These are phyloP conservation scores for Nasonia oneida DNA, from an alignment of 2,888 invertebrate genomes.

Conservation along the genomic window DNA sequence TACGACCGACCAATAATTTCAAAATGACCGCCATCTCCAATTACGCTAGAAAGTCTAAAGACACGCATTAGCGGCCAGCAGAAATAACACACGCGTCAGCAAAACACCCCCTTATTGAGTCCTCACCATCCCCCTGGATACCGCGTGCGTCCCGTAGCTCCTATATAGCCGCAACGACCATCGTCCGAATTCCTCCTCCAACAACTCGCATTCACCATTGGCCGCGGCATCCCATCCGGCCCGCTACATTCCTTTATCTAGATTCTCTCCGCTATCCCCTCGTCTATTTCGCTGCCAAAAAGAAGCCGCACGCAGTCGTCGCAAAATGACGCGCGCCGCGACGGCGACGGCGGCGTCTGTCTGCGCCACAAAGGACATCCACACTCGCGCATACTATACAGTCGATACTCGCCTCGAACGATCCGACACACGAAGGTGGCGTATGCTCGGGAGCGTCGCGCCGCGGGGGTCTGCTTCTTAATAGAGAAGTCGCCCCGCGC, in stretches of 20 bases:
- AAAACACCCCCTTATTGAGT: constrained; percentile 31
- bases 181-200: background rate
- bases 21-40: background rate
- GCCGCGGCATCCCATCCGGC: background rate
- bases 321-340: constrained; percentile 15
- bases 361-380: constrained; percentile 8
- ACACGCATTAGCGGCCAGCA: background rate
- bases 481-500: constrained; percentile 51
- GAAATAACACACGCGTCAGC: background rate
- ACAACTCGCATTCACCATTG: background rate
- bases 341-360: background rate
- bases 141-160: background rate
- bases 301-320: constrained; percentile 17
- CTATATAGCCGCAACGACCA: background rate
- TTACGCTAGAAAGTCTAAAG: background rate
- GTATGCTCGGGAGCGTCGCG: background rate
- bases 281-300: constrained; percentile 13
- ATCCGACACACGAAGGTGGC: background rate
- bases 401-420: background rate
- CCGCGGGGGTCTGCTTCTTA: constrained; percentile 28
- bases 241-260: constrained; percentile 27
- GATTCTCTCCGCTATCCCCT: constrained; percentile 17
- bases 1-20: background rate
- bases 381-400: background rate
- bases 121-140: background rate